Conservation (phyloP, 2,888 invertebrate species). For the Thumatha senex region DNA sequence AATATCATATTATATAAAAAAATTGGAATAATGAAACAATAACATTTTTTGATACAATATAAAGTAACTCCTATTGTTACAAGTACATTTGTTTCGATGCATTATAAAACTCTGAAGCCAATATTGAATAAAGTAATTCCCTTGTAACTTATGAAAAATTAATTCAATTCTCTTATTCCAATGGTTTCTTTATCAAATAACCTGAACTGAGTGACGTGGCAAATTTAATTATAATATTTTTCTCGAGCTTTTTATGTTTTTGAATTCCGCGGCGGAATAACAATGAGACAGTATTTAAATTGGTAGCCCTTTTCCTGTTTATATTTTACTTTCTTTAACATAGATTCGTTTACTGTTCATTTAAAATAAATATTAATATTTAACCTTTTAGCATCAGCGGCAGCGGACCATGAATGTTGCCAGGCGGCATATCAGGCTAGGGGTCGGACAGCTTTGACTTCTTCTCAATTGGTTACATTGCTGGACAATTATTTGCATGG, state of each 20-base stretch:
- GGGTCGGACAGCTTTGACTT: too few species aligned
- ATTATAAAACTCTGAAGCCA: background rate
- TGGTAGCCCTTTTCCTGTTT: conserved; percentile 10
- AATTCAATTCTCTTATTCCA: conserved; percentile 9
- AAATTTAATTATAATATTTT: conserved; percentile 13
- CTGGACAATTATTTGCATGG: too few species aligned
- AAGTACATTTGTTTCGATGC: background rate
- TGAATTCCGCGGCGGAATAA: conserved; percentile 5
- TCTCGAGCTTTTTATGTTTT: conserved; percentile 6
- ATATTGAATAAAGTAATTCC: background rate
- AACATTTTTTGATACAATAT: background rate
- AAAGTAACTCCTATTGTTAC: background rate
- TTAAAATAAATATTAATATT: too few species aligned
- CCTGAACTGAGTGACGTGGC: conserved; percentile 7
- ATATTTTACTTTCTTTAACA: background rate
- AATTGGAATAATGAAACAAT: background rate
- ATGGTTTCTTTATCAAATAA: conserved; percentile 11
- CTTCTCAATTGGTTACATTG: too few species aligned
- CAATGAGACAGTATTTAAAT: conserved; percentile 9
- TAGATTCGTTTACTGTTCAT: background rate
- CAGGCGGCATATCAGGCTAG: too few species aligned
- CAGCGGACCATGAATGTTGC: too few species aligned
- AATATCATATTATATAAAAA: background rate
- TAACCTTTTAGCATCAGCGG: too few species aligned
- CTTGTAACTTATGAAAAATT: conserved; percentile 5